Conservation (phyloP, 2,888 invertebrate species). For the Dynastes hyllus region DNA sequence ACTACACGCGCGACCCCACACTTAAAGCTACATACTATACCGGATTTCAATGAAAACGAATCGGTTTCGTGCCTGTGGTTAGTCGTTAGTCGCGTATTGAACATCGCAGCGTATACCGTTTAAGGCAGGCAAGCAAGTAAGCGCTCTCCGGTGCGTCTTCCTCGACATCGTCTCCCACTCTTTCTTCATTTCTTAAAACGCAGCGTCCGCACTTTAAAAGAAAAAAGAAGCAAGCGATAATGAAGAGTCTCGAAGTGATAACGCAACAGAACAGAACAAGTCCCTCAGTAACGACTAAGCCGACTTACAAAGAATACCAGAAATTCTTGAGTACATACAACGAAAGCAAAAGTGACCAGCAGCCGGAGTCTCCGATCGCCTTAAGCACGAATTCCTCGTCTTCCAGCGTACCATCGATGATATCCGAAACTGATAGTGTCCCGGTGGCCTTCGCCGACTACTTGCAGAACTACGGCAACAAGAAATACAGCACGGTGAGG, state of each 20-base stretch:
- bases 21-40: slow-evolving; percentile 22
- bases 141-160: neutral
- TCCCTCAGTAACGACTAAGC: slow-evolving; percentile 47
- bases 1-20: slow-evolving; percentile 25
- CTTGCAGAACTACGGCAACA: slow-evolving; percentile 63
- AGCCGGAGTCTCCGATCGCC: slow-evolving; percentile 32
- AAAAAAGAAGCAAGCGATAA: neutral
- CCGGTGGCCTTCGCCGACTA: slow-evolving; percentile 62
- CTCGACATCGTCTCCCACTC: neutral
- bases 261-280: slow-evolving; percentile 9
- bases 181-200: neutral
- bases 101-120: slow-evolving; percentile 30
- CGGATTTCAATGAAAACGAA: slow-evolving; percentile 47
- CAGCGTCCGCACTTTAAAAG: slow-evolving; percentile 10
- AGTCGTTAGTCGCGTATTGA: slow-evolving; percentile 11
- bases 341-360: slow-evolving; percentile 56
- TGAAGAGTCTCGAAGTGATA: slow-evolving; percentile 23
- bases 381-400: slow-evolving; percentile 46
- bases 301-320: slow-evolving; percentile 65
- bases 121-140: slow-evolving; percentile 29
- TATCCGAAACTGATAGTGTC: slow-evolving; percentile 43
- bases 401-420: slow-evolving; percentile 49
- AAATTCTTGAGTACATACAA: slow-evolving; percentile 64
- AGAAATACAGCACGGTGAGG: slow-evolving; percentile 55
- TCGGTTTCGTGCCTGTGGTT: slow-evolving; percentile 29